Conservation (phyloP, 1,140 invertebrate species). For the Stegodyphus mimosarum region DNA sequence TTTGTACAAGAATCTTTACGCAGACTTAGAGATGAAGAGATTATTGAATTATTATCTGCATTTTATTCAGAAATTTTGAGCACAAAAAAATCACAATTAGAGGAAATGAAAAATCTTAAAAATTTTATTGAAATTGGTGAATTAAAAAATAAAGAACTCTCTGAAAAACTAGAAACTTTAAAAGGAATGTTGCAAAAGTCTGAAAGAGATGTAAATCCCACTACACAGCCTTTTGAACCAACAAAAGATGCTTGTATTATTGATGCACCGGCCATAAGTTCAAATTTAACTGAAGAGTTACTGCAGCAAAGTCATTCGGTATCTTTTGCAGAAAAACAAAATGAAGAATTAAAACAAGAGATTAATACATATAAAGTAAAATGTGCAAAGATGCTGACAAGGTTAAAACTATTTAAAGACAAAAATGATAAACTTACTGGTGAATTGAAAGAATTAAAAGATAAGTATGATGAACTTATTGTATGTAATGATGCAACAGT, state of each 20-base stretch:
- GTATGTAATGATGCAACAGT: background rate
- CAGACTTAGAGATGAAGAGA: background rate
- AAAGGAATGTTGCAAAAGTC: background rate
- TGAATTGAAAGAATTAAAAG: constrained; percentile 20
- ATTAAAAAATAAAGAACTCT: constrained; percentile 20
- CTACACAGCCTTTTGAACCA: background rate
- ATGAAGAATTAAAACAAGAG: constrained; percentile 35
- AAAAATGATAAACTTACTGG: constrained; percentile 34
- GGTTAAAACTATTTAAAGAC: constrained; percentile 43
- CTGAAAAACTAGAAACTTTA: constrained; percentile 3
- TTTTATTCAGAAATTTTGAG: background rate
- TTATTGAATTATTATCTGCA: background rate
- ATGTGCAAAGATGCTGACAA: constrained; percentile 31
- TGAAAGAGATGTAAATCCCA: background rate
- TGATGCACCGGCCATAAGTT: no score
- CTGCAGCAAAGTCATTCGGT: background rate
- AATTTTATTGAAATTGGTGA: constrained; percentile 1
- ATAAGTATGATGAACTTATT: background rate
- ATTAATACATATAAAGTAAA: constrained; percentile 34
- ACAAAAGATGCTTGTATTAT: background rate
- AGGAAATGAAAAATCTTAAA: background rate
- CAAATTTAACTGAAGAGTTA: background rate
- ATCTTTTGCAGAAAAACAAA: background rate
- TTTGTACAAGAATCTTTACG: background rate
- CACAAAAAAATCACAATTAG: background rate